A percentile compares a stretch with the other conserved stretches of the same genome.
phyloP scores from a whole-genome alignment of 2,797 vertebrate species.

The Streptopelia turtur region DNA sequence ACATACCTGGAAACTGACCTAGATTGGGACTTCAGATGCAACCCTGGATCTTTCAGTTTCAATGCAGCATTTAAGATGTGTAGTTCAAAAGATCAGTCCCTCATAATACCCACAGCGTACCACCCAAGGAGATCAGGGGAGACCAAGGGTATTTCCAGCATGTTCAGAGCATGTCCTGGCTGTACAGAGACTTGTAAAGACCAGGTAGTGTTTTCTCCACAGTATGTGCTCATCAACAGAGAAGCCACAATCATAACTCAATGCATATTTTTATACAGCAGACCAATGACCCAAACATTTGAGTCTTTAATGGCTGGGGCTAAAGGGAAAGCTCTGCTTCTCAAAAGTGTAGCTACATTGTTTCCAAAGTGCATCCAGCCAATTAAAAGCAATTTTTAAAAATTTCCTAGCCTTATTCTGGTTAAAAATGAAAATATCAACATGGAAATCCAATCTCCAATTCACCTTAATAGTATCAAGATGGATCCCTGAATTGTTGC shows the following conservation, averaged over 20 bases:
- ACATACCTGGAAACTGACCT: not conserved
- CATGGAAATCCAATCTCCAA: not conserved
- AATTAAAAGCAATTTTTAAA: not conserved
- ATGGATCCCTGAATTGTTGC: not conserved
- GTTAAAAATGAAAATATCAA: not conserved
- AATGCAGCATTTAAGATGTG: not conserved
- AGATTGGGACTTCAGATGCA: rapidly evolving
- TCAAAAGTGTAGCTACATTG: not conserved
- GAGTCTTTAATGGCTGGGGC: no score
- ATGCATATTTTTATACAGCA: not conserved
- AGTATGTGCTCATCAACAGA: not conserved
- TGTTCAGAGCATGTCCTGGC: rapidly evolving
- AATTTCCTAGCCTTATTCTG: not conserved
- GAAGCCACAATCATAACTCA: not conserved
- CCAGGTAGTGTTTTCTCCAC: not conserved
- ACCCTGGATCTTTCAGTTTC: not conserved
- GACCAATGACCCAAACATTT: not conserved
- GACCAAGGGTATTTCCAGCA: not conserved
- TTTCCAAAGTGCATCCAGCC: not conserved
- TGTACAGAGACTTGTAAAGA: not conserved
- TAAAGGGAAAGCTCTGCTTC: not conserved
- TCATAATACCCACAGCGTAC: rapidly evolving
- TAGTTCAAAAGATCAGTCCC: not conserved
- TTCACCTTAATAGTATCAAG: not conserved
- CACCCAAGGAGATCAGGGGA: not conserved